Evolutionary conservation across 2,797 vertebrate species (phyloP).

Genomic region (Sarcophilus harrisii): DNA sequence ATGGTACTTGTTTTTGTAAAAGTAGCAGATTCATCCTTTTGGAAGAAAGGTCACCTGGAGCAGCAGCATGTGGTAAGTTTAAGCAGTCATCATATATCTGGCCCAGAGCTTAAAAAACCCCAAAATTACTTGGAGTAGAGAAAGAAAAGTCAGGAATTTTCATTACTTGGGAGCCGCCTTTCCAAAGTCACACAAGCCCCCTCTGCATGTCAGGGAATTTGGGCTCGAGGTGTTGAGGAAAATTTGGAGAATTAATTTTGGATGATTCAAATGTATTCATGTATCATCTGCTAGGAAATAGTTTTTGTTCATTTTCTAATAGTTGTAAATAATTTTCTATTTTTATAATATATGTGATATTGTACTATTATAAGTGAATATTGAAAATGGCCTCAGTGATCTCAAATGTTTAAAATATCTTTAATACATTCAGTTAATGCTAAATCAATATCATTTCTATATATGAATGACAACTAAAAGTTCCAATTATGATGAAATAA

Average conservation of each 20-base stretch:
- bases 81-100: background rate
- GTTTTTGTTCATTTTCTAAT: background rate
- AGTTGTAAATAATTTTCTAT: background rate
- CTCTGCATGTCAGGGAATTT: background rate
- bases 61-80: background rate
- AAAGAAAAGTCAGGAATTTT: background rate
- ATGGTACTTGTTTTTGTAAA: background rate
- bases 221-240: background rate
- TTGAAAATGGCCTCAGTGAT: background rate
- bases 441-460: slow-evolving; percentile 32
- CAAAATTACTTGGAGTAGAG: background rate
- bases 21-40: background rate
- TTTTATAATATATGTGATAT: background rate
- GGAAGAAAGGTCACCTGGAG: background rate
- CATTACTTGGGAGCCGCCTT: background rate
- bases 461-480: slow-evolving; percentile 25
- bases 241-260: background rate
- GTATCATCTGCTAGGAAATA: background rate
- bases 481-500: background rate
- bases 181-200: background rate
- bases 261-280: background rate
- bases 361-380: background rate
- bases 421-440: slow-evolving; percentile 16
- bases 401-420: background rate
- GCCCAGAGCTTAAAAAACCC: background rate